Percentiles rank a stretch among this genome's conserved stretches.
Conservation (phyloP, 2,797 vertebrate genomes). For the Limnodromus scolopaceus region DNA sequence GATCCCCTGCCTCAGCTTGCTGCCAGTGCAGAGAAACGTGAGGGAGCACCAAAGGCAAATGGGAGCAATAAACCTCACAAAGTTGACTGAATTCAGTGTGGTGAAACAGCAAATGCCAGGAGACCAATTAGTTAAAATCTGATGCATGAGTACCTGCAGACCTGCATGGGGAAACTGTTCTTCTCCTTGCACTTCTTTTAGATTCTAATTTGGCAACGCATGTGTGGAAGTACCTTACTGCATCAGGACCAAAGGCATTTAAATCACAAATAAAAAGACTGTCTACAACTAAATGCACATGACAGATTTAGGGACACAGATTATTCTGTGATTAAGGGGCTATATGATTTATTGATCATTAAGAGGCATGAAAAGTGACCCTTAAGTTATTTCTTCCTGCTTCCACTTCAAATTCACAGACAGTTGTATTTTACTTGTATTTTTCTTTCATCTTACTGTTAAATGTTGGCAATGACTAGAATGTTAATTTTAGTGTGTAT, state of each 20-base stretch:
- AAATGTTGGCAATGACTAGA: conserved; percentile 3
- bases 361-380: not conserved
- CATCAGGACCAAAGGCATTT: not conserved
- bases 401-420: not conserved
- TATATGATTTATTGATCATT: not conserved
- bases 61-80: conserved; percentile 20
- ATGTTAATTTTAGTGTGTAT: conserved; percentile 30
- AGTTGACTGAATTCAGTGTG: not conserved
- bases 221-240: not conserved
- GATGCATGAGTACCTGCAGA: not conserved
- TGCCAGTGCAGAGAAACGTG: not conserved
- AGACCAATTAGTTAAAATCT: not conserved
- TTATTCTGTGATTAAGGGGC: not conserved
- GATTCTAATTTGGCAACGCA: not conserved
- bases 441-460: not conserved
- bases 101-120: not conserved
- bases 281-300: not conserved
- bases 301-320: not conserved
- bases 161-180: not conserved
- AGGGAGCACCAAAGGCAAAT: conserved; percentile 2
- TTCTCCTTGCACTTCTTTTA: not conserved
- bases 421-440: not conserved
- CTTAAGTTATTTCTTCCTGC: not conserved
- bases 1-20: not conserved
- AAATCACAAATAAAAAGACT: not conserved